Evolutionary conservation across 2,888 invertebrate genomes (phyloP), one percentile per base, ranked within the genome.

Genomic region (Coleophora deauratella): DNA sequence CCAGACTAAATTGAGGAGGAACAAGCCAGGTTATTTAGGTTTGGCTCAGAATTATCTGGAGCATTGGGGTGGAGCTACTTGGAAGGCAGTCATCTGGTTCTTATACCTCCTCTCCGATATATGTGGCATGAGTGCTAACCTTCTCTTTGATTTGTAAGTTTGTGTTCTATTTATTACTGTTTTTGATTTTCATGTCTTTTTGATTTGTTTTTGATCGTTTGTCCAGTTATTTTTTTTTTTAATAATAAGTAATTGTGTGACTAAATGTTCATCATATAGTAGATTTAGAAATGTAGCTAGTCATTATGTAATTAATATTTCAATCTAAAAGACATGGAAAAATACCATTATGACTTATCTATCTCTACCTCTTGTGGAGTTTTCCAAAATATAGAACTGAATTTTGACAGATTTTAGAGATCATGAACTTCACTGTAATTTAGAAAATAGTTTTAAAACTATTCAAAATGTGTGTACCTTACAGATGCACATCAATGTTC

Each of bases 81-180:
- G 87, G 66, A 89, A 87, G 57, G 89, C 93, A 43, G 70, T 93
- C 42, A 86, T 90, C 43, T 95, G 95, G 95, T 88, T 95, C 44
- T 81, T 92, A 50, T 91, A 92, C 76, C 81, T 95, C 55, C 87
- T 95, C 15, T 92, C 91, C 21, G 95, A 95, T 70, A 92, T 95
- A 53, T 89, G 92, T 53, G 90, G 91, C 44, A 90, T 95, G 86
- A 95, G 94, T 65, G 81, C 89, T 32, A 91, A 91, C 68, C 87
- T 93, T 45, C 86, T 89, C 41, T 87, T 90, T 72, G 91, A 92
- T 66, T 81, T 92, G 92, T 91, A 81, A 90, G 91, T 90, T 35
- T 35, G 14, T 35, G 11, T n/a, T n/a, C n/a, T n/a, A 35, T 36
- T 36, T 27, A 12, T 28, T 4, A 28, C 27, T 10, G 12, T 27